Base-by-base conservation (phyloP, 2,888 invertebrate genomes). In the Lysandra bellargus region DNA sequence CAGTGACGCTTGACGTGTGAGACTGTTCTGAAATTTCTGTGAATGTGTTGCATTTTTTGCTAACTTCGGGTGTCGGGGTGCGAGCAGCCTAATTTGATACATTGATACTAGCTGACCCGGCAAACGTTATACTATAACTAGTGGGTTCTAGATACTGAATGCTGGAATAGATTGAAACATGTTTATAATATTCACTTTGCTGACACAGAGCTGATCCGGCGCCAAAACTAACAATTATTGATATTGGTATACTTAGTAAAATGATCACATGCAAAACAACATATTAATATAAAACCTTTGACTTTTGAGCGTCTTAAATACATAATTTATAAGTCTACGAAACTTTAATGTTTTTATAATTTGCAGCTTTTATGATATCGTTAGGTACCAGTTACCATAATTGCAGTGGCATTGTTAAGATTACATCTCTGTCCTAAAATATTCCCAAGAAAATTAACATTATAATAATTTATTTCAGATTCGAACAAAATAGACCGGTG, bases 401-500 rank as follows among this genome's bases (percentile, higher is more conserved):
- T 57, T 57, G 17, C 4, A 17, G 17, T 53, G 14, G 57, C 57
- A 57, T 57, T 57, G 57, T 57, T 57, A 17, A 57, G 17, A 57
- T 57, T 57, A 57, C 4, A 17, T 14, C 57, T 17, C 57, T 57
- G 17, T 57, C 57, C 57, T 4, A 57, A 57, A 57, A 57, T 57
- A 17, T 57, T 57, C 17, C 57, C 17, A 57, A 57, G 57, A 23
- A 61, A 23, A n/a, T 4, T 23, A 61, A 23, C 6, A 30, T 64
- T 12, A 30, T 64, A 12, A 64, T 17, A 4, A 17, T 17, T 17
- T 7, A 64, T 90, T 90, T 80, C 89, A 95, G 93, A 92, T 88
- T 90, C 88, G 60, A 91, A 88, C 84, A 95, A 90, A 85, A 93
- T 93, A 83, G 96, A 96, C 83, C 96, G 96, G 88, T 97, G 97